Conservation (phyloP, 2,797 vertebrate genomes). For the Phylloscopus collybita region DNA sequence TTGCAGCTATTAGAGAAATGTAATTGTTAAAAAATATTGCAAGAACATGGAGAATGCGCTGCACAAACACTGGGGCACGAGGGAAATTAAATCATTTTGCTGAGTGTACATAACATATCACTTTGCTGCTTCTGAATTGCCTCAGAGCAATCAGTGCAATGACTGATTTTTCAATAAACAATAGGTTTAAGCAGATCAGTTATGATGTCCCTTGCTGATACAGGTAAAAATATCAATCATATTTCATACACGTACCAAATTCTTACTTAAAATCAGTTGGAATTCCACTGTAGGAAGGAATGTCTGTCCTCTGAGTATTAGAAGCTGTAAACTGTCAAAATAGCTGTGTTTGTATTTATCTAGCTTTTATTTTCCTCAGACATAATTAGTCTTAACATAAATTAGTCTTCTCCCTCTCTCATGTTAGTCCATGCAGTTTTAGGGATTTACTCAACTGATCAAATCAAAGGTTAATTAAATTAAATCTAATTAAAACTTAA, state of each 20-base stretch:
- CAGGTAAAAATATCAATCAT: neutral
- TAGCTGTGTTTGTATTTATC: neutral
- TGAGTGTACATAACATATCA: neutral
- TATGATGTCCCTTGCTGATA: neutral
- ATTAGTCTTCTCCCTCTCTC: neutral
- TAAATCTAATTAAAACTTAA: neutral
- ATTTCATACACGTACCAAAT: neutral
- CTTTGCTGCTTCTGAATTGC: neutral
- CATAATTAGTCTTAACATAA: neutral
- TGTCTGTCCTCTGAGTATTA: neutral
- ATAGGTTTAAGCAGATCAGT: neutral
- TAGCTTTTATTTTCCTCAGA: neutral
- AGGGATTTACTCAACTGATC: neutral
- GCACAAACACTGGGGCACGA: rapidly evolving
- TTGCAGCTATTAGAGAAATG: neutral
- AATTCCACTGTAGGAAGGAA: neutral
- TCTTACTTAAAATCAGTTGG: neutral
- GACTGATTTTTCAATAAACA: neutral
- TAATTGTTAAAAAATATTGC: slow-evolving; percentile 23
- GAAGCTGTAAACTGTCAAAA: neutral
- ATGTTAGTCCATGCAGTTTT: neutral
- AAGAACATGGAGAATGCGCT: neutral
- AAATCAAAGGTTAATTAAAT: neutral
- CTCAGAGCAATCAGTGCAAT: neutral
- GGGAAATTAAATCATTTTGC: neutral